Evolutionary conservation across 1,140 invertebrate genomes (phyloP).

Genomic region (Lordiphosa stackelbergi): DNA sequence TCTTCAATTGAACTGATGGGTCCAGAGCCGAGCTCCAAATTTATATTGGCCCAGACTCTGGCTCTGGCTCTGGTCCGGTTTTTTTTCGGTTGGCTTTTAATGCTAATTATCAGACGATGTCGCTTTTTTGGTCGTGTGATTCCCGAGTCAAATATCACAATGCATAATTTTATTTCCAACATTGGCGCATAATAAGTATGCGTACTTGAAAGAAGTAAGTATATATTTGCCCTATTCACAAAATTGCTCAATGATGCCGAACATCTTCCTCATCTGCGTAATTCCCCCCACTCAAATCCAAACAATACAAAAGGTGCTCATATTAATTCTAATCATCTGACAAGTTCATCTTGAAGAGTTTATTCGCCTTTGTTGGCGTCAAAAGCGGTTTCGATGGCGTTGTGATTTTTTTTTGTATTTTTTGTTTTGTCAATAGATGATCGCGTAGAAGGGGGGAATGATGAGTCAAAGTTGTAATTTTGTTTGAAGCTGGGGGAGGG

Average conservation of each 20-base stretch:
- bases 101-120: slow-evolving; percentile 46
- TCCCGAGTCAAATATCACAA: background rate
- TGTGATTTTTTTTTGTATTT: slow-evolving; percentile 21
- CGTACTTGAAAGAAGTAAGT: too few relatives aligned
- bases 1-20: slow-evolving; percentile 46
- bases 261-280: slow-evolving; percentile 41
- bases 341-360: slow-evolving; percentile 72
- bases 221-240: slow-evolving; percentile 16
- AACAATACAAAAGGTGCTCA: slow-evolving; percentile 8
- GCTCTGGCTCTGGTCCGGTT: slow-evolving; percentile 45
- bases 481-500: too few relatives aligned
- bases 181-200: too few relatives aligned
- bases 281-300: slow-evolving; percentile 24
- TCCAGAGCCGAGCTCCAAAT: slow-evolving; percentile 14
- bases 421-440: too few relatives aligned
- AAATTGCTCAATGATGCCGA: background rate
- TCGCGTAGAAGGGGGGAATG: slow-evolving; percentile 18
- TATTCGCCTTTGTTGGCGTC: slow-evolving; percentile 51
- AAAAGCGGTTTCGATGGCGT: slow-evolving; percentile 61
- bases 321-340: slow-evolving; percentile 47
- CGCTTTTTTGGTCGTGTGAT: background rate
- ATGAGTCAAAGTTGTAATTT: slow-evolving; percentile 2
- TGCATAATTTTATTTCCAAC: too few relatives aligned
- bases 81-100: slow-evolving; percentile 32
- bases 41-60: slow-evolving; percentile 30